These are phyloP conservation scores for Cepphus grylle DNA, from an alignment of 2,113 vertebrate genomes.

Conservation along the genomic window DNA sequence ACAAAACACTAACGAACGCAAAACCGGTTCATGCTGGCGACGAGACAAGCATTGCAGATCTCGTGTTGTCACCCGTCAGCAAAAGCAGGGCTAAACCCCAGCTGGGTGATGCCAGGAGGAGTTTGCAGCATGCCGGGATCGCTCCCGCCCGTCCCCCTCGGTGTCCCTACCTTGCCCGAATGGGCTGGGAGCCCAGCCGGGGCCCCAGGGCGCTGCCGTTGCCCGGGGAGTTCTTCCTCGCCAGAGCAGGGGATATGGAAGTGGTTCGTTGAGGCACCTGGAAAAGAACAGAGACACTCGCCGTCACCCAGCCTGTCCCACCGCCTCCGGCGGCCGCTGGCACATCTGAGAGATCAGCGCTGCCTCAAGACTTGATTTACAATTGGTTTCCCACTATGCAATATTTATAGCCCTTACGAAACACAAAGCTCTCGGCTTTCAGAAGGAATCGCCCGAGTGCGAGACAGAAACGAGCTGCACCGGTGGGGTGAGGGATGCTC, in stretches of 20 bases:
- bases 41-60: neutral
- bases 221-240: conserved; percentile 93
- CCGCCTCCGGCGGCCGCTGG: fast-evolving
- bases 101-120: fast-evolving
- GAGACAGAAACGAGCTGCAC: neutral
- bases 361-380: neutral
- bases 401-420: neutral
- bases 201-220: conserved; percentile 89
- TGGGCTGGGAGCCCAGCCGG: conserved; percentile 87
- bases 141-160: neutral
- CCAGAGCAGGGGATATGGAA: conserved; percentile 96
- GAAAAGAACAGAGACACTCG: neutral
- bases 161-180: conserved; percentile 86
- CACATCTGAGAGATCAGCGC: neutral
- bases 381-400: neutral
- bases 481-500: neutral
- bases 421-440: neutral
- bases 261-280: conserved; percentile 98
- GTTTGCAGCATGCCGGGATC: fast-evolving
- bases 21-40: neutral
- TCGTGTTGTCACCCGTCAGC: neutral
- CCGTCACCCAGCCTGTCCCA: neutral
- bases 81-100: neutral
- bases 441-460: neutral
- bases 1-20: neutral